Base-by-base conservation (phyloP, 1,140 invertebrate genomes). In the Ladona fulva region DNA sequence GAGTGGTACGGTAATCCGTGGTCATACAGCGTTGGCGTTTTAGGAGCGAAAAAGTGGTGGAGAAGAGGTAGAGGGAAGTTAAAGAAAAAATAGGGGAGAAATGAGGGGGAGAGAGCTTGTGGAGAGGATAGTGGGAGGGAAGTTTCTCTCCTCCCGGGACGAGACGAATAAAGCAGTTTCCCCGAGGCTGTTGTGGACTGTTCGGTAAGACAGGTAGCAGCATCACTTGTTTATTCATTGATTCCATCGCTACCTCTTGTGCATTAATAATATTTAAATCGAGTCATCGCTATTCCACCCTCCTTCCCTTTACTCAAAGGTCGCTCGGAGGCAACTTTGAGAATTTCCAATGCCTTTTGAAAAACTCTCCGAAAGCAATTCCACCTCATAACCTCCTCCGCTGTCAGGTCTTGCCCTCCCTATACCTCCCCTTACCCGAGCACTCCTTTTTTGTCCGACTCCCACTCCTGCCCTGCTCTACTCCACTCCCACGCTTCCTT, bases 241-340 rank as follows among this genome's bases (percentile, higher is more conserved):
- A 66, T 66, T 66, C 52, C 52, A 66, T 66, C 52, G 52, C 52
- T 66, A 66, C 52, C 52, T 3, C 52, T 66, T 66, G 52, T 66
- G 52, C 52, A 66, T 66, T 66, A 66, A 66, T 66, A 66, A 66
- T 66, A 66, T 66, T 66, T 66, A 66, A 66, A 66, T 66, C 52
- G 52, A 66, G 52, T 66, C 52, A 66, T 66, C 52, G n/a, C 52
- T 66, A 66, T 66, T 66, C 52, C 52, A 52, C 44, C 44, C 44
- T 19, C 19, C 10, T 52, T 66, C 52, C 52, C 5, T 12, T 66
- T 16, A 6, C 52, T 12, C 1, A 19, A 66, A 66, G 52, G 52
- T 16, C 52, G 52, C n/a, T 66, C n/a, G 16, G 52, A 66, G 52
- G 52, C 52, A 66, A 66, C 3, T 19, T 66, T 12, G 52, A 12